Evolutionary conservation across 2,113 vertebrate genomes (phyloP).

Genomic region (Archocentrus centrarchus): DNA sequence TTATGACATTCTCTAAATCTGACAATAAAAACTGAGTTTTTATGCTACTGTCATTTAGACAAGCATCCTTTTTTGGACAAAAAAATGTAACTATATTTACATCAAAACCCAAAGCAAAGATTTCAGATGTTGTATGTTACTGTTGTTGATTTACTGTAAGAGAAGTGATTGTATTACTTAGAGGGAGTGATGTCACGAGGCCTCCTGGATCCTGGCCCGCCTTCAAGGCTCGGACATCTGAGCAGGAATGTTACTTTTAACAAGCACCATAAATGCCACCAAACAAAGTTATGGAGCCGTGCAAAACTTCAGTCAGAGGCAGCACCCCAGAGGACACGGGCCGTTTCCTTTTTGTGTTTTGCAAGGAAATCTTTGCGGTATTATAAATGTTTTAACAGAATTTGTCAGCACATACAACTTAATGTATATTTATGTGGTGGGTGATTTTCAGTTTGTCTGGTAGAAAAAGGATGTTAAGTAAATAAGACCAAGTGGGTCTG

Average conservation of each 20-base stretch:
- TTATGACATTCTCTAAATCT: neutral
- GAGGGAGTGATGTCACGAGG: constrained; percentile 16
- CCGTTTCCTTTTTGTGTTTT: constrained; percentile 58
- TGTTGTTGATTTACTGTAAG: constrained; percentile 2
- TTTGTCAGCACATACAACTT: neutral
- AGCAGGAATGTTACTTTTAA: constrained; percentile 53
- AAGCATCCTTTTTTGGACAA: neutral
- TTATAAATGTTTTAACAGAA: constrained; percentile 40
- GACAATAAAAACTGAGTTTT: neutral
- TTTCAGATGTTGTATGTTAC: neutral
- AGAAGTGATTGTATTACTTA: neutral
- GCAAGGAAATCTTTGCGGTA: constrained; percentile 44
- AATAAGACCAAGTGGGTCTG: constrained; percentile 22
- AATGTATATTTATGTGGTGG: constrained; percentile 5
- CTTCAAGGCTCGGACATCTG: constrained; percentile 47
- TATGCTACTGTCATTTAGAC: neutral
- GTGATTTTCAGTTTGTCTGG: constrained; percentile 1
- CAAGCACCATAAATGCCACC: constrained; percentile 63
- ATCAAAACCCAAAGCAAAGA: neutral
- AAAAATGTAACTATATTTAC: neutral
- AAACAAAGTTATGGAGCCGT: constrained; percentile 56
- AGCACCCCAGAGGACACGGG: constrained; percentile 10
- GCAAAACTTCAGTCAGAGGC: constrained; percentile 44
- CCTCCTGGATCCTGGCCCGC: constrained; percentile 45
- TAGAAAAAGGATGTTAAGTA: neutral